These are phyloP conservation scores for Mus spretus DNA, from an alignment of 2,797 vertebrate genomes.

Conservation along the genomic window DNA sequence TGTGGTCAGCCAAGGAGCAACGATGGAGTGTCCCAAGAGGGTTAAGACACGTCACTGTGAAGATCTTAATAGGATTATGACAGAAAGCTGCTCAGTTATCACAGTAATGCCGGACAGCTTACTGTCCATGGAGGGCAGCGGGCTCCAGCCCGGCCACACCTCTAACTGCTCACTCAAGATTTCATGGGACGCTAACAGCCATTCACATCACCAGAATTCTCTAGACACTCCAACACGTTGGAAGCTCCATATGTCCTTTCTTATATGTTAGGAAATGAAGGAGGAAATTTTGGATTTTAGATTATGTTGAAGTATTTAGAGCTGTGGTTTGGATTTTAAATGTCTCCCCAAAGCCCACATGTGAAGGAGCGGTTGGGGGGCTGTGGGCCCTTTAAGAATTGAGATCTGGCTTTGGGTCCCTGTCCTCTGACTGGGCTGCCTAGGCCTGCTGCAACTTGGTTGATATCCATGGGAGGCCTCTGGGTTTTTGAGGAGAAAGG, in stretches of 20 bases:
- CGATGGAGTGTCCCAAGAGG: neutral
- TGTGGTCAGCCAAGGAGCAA: conserved; percentile 19
- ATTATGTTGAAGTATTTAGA: neutral
- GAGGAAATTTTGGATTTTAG: neutral
- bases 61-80: conserved; percentile 21
- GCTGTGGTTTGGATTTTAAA: neutral
- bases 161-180: fast-evolving
- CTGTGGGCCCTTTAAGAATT: neutral
- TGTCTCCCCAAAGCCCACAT: neutral
- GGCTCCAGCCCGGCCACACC: neutral
- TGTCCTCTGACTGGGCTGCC: neutral
- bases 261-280: neutral
- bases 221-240: neutral
- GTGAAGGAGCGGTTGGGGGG: neutral
- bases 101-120: neutral
- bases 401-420: neutral
- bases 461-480: neutral
- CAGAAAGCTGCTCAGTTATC: neutral
- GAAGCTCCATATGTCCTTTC: neutral
- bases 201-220: neutral
- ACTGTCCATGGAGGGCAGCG: too few relatives aligned
- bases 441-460: neutral
- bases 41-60: conserved; percentile 29
- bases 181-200: neutral
- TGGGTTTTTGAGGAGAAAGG: neutral